A percentile compares a stretch with the other conserved stretches of the same genome.
phyloP scores from a whole-genome alignment of 1,140 invertebrate species.

The Wiebesia pumilae region DNA sequence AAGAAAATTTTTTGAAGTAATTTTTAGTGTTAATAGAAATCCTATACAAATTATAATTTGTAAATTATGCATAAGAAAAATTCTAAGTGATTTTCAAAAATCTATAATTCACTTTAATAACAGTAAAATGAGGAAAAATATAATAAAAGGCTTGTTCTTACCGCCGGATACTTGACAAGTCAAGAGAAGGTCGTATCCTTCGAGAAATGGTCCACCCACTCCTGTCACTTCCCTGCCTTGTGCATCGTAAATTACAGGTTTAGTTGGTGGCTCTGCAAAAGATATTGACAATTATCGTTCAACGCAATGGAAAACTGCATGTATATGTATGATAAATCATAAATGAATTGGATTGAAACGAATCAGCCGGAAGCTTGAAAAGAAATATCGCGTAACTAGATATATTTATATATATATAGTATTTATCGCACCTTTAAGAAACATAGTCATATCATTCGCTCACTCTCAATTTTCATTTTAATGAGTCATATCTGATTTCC shows the following conservation, averaged over 20 bases:
- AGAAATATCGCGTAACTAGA: background rate
- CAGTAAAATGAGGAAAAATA: background rate
- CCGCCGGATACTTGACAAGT: slow-evolving; percentile 90
- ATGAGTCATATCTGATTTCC: no score
- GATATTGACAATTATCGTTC: slow-evolving; percentile 34
- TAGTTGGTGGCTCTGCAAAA: slow-evolving; percentile 84
- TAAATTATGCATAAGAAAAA: no score
- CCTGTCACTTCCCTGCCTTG: slow-evolving; percentile 85
- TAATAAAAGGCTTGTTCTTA: slow-evolving; percentile 72
- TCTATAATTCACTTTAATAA: background rate
- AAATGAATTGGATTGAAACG: background rate
- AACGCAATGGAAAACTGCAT: background rate
- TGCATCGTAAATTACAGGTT: slow-evolving; percentile 86
- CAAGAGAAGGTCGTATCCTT: slow-evolving; percentile 86
- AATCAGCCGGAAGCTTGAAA: background rate
- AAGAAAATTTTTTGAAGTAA: no score
- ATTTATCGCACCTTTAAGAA: no score
- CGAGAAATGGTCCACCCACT: slow-evolving; percentile 86
- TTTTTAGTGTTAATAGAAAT: no score
- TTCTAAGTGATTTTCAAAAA: no score
- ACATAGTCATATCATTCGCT: no score
- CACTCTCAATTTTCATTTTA: no score
- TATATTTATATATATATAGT: background rate
- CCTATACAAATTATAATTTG: no score
- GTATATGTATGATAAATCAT: background rate